Conservation (phyloP, 2,113 vertebrate species). For the Pachyramphus minor region DNA sequence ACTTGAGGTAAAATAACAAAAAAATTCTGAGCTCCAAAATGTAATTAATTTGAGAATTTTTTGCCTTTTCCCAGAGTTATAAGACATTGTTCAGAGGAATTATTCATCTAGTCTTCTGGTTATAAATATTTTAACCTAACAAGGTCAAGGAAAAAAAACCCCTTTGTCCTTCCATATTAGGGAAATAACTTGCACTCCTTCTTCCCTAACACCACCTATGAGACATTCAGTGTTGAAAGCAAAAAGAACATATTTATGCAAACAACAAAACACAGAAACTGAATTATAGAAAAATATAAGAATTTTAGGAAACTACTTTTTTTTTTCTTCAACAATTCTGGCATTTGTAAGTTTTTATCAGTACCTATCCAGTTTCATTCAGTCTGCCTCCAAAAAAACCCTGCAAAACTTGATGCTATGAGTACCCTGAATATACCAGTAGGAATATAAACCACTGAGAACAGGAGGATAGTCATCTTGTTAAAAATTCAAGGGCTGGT, state of each 20-base stretch:
- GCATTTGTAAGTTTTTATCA: background rate
- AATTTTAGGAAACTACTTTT: background rate
- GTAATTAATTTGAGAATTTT: background rate
- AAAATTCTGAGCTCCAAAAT: background rate
- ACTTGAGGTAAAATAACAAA: background rate
- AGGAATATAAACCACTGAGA: background rate
- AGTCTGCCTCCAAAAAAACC: background rate
- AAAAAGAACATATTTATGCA: background rate
- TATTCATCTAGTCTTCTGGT: background rate
- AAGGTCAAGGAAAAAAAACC: background rate
- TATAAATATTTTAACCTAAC: constrained; percentile 14
- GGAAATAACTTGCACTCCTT: background rate
- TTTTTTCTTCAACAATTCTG: background rate
- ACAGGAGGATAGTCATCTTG: background rate
- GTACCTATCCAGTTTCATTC: background rate
- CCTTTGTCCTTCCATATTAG: background rate
- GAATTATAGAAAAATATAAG: background rate
- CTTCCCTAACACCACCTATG: background rate
- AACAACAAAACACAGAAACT: background rate
- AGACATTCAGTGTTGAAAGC: background rate
- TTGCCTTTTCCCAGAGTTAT: background rate
- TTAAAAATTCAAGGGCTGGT: background rate
- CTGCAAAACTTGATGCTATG: background rate
- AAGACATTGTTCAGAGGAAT: background rate
- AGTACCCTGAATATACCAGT: background rate